Base-by-base conservation (phyloP, 2,797 vertebrate species). In the Mus caroli region DNA sequence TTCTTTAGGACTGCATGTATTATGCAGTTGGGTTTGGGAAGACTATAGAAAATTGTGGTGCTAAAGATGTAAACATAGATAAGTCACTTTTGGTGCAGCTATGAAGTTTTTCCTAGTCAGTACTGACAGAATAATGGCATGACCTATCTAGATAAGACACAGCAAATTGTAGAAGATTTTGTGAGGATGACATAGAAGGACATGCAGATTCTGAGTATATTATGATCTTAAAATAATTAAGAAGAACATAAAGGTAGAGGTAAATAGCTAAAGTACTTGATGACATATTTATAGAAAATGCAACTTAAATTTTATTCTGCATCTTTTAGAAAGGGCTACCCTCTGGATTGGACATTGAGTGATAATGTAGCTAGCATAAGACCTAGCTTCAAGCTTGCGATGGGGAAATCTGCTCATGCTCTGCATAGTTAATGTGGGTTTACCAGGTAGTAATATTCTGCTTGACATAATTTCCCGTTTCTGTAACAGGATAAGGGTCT, bases 281-380 rank as follows among this genome's bases (percentile, higher is more conserved):
- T 78, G 43, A 92, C 97, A 34, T 93, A 67, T 26, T 60, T 73
- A 54, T 28, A 56, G 77, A 31, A 92, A n/a, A 86, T 43, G 3
- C 1, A 94, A 58, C 6, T 89, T 93, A 37, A 46, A 7, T 83
- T 84, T 92, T 58, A n/a, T n/a, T 67, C n/a, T 58, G 0, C 12
- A 4, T 67, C 34, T 46, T 52, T 4, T 67, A 87, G 7, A 58
- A 5, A 93, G 60, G 77, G 28, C 0, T 34, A 1, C 6, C 69
- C 5, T 46, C 37, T 31, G 6, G 15, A 22, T 34, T 85, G n/a
- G 22, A 4, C 60, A 19, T 1, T 67, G 15, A 40, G 3, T 54
- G 2, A 54, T 10, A 43, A 46, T 60, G 11, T 50, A 50, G 46
- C 8, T 19, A 79, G 2, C 14, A 19, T 60, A 1, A 13, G 0